Evolutionary conservation across 2,797 vertebrate genomes (phyloP).

Genomic region (Odontamblyopus rebecca): DNA sequence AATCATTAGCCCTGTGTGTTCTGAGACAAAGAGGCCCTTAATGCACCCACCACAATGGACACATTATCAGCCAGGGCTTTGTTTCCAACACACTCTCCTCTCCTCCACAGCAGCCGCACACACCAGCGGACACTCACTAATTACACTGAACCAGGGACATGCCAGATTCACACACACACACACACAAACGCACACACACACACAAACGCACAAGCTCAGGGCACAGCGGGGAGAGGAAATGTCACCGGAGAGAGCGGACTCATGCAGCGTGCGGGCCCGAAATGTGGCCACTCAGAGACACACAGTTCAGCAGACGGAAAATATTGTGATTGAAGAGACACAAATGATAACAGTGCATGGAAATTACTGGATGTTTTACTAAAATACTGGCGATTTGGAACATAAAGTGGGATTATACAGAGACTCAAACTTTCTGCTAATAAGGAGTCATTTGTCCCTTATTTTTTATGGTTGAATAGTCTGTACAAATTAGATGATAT

Average conservation of each 20-base stretch:
- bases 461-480: neutral
- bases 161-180: constrained; percentile 25
- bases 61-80: constrained; percentile 87
- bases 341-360: constrained; percentile 6
- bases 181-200: constrained; percentile 23
- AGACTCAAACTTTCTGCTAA: neutral
- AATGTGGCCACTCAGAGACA: constrained; percentile 28
- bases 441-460: neutral
- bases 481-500: too few species aligned
- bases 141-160: constrained; percentile 50
- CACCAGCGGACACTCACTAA: constrained; percentile 51
- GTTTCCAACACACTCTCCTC: constrained; percentile 82
- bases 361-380: neutral
- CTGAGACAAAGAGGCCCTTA: constrained; percentile 92
- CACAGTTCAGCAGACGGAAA: constrained; percentile 8
- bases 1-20: constrained; percentile 96
- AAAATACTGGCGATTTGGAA: neutral
- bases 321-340: constrained; percentile 14
- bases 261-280: constrained; percentile 34
- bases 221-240: constrained; percentile 41
- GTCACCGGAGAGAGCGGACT: constrained; percentile 41
- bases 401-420: neutral
- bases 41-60: constrained; percentile 92
- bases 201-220: constrained; percentile 20
- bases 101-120: constrained; percentile 36